Evolutionary conservation across 2,113 vertebrate genomes (phyloP).

Genomic region (Myodes glareolus): DNA sequence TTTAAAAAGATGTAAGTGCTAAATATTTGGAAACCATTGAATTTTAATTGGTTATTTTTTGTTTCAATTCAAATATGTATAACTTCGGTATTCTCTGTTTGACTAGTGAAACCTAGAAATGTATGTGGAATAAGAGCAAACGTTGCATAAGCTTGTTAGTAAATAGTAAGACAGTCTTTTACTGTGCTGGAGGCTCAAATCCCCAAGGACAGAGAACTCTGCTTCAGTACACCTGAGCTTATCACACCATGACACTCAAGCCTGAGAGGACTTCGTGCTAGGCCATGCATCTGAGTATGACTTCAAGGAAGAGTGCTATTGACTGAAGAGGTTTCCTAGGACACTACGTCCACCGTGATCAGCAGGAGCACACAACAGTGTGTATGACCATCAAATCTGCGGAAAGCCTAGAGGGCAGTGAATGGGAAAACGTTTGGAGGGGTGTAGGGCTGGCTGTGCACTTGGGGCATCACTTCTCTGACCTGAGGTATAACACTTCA

Average conservation of each 20-base stretch:
- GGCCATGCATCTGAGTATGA: not conserved
- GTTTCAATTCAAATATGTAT: not conserved
- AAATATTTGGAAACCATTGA: not conserved
- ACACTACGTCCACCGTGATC: not conserved
- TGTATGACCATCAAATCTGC: not conserved
- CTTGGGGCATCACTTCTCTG: not conserved
- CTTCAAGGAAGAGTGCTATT: not conserved
- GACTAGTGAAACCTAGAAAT: not conserved
- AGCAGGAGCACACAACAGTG: not conserved
- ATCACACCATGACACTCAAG: not conserved
- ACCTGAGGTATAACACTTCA: not conserved
- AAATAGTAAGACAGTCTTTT: not conserved
- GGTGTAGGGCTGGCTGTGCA: rapidly evolving
- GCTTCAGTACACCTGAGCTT: not conserved
- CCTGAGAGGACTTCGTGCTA: not conserved
- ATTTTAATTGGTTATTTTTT: slow-evolving; percentile 6
- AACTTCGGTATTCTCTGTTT: not conserved
- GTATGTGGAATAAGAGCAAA: not conserved
- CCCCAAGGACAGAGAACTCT: not conserved
- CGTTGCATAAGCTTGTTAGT: not conserved
- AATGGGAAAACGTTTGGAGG: not conserved
- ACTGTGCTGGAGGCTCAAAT: not conserved
- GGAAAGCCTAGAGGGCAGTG: not conserved
- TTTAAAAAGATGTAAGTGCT: not conserved
- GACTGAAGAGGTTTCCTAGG: not conserved